phyloP scores from a whole-genome alignment of 2,113 vertebrate genomes.

The Silurus meridionalis region DNA sequence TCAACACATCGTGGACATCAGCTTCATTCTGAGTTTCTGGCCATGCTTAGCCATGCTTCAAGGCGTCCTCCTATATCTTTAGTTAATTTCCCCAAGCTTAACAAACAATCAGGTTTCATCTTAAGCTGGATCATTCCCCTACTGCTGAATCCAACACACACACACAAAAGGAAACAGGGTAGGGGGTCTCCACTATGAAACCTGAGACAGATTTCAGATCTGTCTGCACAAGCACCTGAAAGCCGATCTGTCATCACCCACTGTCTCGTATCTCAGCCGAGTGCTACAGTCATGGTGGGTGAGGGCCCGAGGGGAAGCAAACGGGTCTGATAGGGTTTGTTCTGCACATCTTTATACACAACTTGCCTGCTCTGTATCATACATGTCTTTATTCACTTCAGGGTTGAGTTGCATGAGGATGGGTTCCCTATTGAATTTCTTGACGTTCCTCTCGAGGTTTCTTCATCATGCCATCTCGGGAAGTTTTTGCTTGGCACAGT shows the following conservation, averaged over 20 bases:
- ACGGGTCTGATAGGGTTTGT: conserved; percentile 46
- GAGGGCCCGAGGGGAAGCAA: conserved; percentile 58
- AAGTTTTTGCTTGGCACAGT: too few species aligned
- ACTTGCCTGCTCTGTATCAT: neutral
- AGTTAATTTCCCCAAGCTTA: neutral
- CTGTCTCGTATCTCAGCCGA: conserved; percentile 58
- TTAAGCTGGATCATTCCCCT: neutral
- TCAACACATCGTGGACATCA: conserved; percentile 4
- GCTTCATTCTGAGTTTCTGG: neutral
- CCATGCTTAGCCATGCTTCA: too few species aligned
- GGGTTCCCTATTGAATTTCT: neutral
- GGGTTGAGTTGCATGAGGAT: neutral
- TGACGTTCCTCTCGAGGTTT: too few species aligned
- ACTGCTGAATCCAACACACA: neutral
- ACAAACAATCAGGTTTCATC: neutral
- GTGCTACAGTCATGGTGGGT: conserved; percentile 68
- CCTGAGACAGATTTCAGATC: conserved; percentile 11
- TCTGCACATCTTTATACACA: conserved; percentile 35
- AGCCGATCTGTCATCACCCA: conserved; percentile 68
- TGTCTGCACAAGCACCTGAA: conserved; percentile 57
- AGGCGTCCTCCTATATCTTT: neutral
- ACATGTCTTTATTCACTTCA: conserved; percentile 1
- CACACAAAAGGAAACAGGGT: neutral
- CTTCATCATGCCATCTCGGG: too few species aligned
- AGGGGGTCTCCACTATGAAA: neutral